Conservation (phyloP, 2,797 vertebrate species). For the Schizothorax lantsangensis region DNA sequence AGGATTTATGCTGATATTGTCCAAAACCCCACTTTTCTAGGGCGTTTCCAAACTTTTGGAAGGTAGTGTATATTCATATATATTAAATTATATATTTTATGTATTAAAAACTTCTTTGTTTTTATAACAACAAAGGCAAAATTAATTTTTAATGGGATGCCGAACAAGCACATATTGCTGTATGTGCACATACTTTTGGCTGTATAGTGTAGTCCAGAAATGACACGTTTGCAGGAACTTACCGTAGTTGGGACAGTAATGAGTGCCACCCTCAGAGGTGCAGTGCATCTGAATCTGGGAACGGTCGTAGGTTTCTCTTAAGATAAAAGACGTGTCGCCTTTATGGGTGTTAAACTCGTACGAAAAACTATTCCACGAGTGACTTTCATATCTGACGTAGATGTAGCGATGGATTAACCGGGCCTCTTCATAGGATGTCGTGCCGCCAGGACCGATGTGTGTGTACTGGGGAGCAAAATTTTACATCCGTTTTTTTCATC, state of each 20-base stretch:
- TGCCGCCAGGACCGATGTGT: not conserved
- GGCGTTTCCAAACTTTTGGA: no score
- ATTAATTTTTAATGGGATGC: no score
- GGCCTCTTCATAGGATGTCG: not conserved
- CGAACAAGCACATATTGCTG: no score
- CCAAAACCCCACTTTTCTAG: no score
- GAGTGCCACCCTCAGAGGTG: not conserved
- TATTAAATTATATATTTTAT: no score
- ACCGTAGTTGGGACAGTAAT: constrained; percentile 36
- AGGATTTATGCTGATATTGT: no score
- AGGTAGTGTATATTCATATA: no score
- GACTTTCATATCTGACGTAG: constrained; percentile 15
- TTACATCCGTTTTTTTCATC: not conserved
- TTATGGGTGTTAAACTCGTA: constrained; percentile 48
- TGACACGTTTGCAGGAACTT: constrained; percentile 9
- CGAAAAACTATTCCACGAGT: not conserved
- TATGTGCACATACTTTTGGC: no score
- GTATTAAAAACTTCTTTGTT: no score
- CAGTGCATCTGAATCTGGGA: constrained; percentile 28
- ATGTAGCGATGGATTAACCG: constrained; percentile 6
- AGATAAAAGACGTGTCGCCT: constrained; percentile 17
- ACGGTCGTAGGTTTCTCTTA: constrained; percentile 24
- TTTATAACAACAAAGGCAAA: no score
- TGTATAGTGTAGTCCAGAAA: not conserved
- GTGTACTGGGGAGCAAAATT: not conserved